A percentile compares a stretch with the other conserved stretches of the same genome.
Evolutionary conservation across 2,888 invertebrate genomes (phyloP).

Genomic region (Ichneumoninae sp.): DNA sequence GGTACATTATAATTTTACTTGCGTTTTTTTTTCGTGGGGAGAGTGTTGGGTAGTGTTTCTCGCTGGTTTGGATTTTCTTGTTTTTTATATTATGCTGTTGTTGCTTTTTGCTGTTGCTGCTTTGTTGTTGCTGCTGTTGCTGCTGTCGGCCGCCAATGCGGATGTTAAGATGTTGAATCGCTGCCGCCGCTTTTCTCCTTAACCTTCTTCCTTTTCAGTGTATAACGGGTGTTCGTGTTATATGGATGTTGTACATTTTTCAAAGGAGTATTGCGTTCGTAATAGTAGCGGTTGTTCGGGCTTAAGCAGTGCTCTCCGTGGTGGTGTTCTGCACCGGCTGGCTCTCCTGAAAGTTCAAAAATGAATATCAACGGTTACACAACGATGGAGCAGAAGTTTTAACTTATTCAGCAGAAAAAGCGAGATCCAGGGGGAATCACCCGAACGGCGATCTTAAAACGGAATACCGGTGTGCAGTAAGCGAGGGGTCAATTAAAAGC

Average conservation of each 20-base stretch:
- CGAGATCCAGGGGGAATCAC: background rate
- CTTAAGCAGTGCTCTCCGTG: constrained; percentile 87
- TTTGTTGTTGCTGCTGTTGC: constrained; percentile 74
- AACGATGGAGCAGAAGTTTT: background rate
- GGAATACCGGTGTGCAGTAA: constrained; percentile 5
- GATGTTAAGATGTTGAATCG: constrained; percentile 67
- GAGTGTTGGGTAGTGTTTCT: constrained; percentile 79
- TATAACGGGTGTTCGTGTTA: constrained; percentile 78
- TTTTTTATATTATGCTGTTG: constrained; percentile 66
- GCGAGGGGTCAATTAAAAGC: background rate
- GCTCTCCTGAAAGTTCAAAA: constrained; percentile 83
- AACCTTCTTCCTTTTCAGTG: constrained; percentile 66
- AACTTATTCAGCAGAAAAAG: constrained; percentile 28
- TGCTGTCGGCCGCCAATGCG: constrained; percentile 68
- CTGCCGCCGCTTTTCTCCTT: constrained; percentile 73
- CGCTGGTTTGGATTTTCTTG: constrained; percentile 74
- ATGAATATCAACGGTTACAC: constrained; percentile 39
- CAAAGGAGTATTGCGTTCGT: constrained; percentile 62
- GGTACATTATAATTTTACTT: constrained; percentile 71
- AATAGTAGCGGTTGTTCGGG: constrained; percentile 55
- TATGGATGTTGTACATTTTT: constrained; percentile 54
- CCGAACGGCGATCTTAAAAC: constrained; percentile 1
- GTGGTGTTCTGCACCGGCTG: constrained; percentile 87
- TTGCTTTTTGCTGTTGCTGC: constrained; percentile 73
- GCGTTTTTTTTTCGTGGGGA: constrained; percentile 73